These are phyloP conservation scores for Diadema setosum DNA, from an alignment of 35 echinoderm and acorn worm species.

Conservation along the genomic window DNA sequence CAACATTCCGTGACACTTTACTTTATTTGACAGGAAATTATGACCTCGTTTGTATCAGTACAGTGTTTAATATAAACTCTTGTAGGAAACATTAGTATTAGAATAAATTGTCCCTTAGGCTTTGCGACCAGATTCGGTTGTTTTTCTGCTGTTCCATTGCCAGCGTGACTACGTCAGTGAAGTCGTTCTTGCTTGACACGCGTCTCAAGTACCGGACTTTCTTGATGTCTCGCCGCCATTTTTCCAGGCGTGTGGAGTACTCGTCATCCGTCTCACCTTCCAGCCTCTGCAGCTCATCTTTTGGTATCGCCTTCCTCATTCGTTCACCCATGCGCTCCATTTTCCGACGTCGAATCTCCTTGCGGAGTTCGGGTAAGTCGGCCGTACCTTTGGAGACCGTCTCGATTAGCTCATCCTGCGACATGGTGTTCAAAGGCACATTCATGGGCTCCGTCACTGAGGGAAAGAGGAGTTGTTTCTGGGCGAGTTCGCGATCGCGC, in stretches of 20 bases:
- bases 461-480: background rate
- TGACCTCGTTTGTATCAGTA: background rate
- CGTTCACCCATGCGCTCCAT: background rate
- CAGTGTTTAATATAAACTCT: background rate
- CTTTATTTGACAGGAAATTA: background rate
- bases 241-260: background rate
- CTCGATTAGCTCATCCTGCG: background rate
- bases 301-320: background rate
- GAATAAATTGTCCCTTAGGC: background rate
- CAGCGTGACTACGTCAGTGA: background rate
- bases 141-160: background rate
- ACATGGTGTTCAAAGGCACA: background rate
- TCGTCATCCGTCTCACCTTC: background rate
- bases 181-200: background rate
- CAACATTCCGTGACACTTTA: no score
- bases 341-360: constrained; percentile 16
- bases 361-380: background rate
- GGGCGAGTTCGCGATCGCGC: background rate
- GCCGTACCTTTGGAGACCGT: background rate
- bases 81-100: background rate
- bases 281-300: background rate
- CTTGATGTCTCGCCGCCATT: background rate
- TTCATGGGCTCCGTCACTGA: background rate
- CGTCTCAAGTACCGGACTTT: background rate
- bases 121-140: background rate